Base-by-base conservation (phyloP, 2,888 invertebrate species). In the Eupithecia tripunctaria region DNA sequence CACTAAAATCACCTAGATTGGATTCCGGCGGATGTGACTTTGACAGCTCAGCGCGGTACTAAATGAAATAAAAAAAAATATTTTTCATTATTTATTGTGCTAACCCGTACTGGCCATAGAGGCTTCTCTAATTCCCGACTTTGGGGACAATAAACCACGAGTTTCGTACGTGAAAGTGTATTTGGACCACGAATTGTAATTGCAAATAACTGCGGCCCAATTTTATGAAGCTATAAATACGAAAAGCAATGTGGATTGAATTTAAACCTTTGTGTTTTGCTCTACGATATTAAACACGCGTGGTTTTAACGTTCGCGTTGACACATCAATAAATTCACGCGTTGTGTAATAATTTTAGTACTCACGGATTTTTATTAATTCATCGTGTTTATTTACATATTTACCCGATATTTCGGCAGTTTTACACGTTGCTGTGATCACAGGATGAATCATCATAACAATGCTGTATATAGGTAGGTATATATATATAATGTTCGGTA, bases 141-240 rank as follows among this genome's bases (percentile, higher is more conserved):
- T 2, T 21, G 47, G 10, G 47, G 47, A 51, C 47, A 51, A 21
- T 51, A 51, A 51, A 51, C 47, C 47, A 51, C 47, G 10, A 21
- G 18, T 51, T 51, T 47, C 21, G 21, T 51, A 51, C n/a, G 47
- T 51, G 47, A 51, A 51, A 51, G 47, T 51, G n/a, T 51, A 47
- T 47, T 47, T 47, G n/a, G 47, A 47, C 10, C n/a, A 51, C 47
- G 10, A 51, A 21, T 51, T 51, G n/a, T 51, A 47, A 47, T 21
- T 51, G 47, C 47, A 51, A 51, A 51, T 51, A 10, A 10, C 47
- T 21, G 47, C 47, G 47, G 3, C 47, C 47, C 47, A n/a, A 21
- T 51, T 51, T 51, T 21, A 51, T 51, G n/a, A 51, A 21, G 47
- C 47, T 21, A 51, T 51, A 51, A 51, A 51, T 51, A 51, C 21